Evolutionary conservation across 1,140 invertebrate species (phyloP).

Genomic region (Drosophila mayri): DNA sequence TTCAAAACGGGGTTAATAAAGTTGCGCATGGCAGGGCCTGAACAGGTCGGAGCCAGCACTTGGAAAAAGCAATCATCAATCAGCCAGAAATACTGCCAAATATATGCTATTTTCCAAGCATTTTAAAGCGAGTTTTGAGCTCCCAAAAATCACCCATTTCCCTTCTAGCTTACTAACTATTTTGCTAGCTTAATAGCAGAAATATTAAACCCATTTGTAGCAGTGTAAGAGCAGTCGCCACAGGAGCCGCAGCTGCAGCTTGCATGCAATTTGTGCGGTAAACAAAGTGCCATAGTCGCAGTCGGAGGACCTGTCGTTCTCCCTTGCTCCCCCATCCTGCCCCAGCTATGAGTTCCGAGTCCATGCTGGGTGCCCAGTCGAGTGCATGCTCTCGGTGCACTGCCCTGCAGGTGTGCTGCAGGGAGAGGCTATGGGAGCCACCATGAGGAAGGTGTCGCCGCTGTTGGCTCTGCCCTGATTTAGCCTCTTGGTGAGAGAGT

Average conservation of each 20-base stretch:
- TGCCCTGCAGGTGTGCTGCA: conserved; percentile 30
- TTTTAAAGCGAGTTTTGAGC: background rate
- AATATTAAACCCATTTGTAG: background rate
- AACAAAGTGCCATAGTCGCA: conserved; percentile 34
- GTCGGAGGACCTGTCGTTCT: conserved; percentile 4
- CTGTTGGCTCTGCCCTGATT: conserved; percentile 37
- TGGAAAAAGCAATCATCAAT: background rate
- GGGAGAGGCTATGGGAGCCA: background rate
- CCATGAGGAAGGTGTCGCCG: conserved; percentile 17
- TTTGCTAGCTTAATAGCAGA: background rate
- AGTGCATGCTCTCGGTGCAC: conserved; percentile 39
- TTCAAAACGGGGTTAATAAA: conserved; percentile 77
- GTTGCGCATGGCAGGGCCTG: conserved; percentile 54
- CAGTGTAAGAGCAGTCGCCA: conserved; percentile 30
- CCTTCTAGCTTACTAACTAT: background rate
- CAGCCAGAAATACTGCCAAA: background rate
- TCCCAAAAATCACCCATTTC: background rate
- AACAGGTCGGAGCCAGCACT: conserved; percentile 24
- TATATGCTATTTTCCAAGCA: no score
- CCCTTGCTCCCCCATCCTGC: background rate
- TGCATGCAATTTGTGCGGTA: conserved; percentile 63
- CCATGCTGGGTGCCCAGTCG: conserved; percentile 26
- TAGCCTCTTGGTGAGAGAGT: conserved; percentile 6
- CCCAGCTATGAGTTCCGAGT: background rate
- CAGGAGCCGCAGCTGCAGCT: conserved; percentile 44